Evolutionary conservation across 2,888 invertebrate genomes (phyloP).

Genomic region (Drosophila parthenogenetica): DNA sequence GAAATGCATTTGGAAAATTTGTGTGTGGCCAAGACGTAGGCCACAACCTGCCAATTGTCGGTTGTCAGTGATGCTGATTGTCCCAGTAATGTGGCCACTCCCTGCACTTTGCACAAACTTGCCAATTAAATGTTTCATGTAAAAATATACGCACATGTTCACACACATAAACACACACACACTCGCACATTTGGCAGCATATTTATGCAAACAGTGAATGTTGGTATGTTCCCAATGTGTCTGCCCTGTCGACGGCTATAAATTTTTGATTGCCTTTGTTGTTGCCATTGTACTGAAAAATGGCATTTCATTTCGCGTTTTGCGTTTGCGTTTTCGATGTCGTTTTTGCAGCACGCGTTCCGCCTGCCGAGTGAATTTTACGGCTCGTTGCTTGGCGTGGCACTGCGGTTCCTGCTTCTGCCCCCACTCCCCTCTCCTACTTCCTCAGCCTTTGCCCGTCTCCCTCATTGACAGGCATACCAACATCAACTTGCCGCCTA

Average conservation of each 20-base stretch:
- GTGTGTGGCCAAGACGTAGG: slow-evolving; percentile 34
- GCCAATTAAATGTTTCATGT: slow-evolving; percentile 69
- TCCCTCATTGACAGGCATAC: background rate
- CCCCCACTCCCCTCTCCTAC: background rate
- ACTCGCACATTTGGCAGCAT: background rate
- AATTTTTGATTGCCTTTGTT: slow-evolving; percentile 75
- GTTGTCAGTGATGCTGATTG: slow-evolving; percentile 16
- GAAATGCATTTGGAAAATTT: slow-evolving; percentile 49
- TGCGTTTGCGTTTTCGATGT: slow-evolving; percentile 23
- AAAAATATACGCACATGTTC: slow-evolving; percentile 35
- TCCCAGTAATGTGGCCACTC: slow-evolving; percentile 26
- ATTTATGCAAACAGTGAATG: slow-evolving; percentile 18
- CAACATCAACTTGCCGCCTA: slow-evolving; percentile 20
- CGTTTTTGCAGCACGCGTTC: slow-evolving; percentile 48
- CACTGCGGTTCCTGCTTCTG: slow-evolving; percentile 48
- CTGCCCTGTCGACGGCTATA: slow-evolving; percentile 67
- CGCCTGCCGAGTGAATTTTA: slow-evolving; percentile 73
- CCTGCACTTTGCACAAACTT: slow-evolving; percentile 45
- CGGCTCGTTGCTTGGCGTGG: slow-evolving; percentile 69
- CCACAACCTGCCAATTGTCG: slow-evolving; percentile 28
- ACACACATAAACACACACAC: background rate
- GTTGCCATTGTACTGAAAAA: slow-evolving; percentile 54
- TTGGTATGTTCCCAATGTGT: slow-evolving; percentile 24
- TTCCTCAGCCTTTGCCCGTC: background rate
- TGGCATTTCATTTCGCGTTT: slow-evolving; percentile 71